Evolutionary conservation across 1,140 invertebrate genomes (phyloP), one percentile per base, ranked within the genome.

Genomic region (Ceratoteleas bidentatus): DNA sequence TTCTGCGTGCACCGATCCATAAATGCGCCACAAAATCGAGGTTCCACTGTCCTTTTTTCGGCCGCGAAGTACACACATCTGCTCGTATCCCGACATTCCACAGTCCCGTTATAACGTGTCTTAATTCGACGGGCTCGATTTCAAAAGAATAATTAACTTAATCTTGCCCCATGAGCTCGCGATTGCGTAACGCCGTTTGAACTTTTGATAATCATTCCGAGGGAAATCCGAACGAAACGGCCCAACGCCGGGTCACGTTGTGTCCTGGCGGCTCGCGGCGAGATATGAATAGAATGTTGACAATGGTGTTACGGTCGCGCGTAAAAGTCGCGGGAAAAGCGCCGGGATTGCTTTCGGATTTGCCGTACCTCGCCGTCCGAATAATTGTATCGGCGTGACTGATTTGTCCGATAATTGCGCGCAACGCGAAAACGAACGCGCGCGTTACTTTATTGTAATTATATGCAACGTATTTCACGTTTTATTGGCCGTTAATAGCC

Each of bases 221-320:
- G 60, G 52, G 52, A 65, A 40, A 40, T 40, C 8, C 10, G 49
- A 53, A 53, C 49, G 32, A 33, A 66, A 54, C 45, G 43, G 43
- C 45, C 50, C 34, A 38, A 24, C 36, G 36, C 33, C 45, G 10
- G 40, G 47, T 13, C n/a, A 47, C 32, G 54, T 52, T 52, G 43
- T 70, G 60, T 69, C 54, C 53, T 50, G 65, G 43, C 58, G 50
- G 45, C 50, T 70, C 60, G 3, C 50, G 16, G 14, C 38, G 45
- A 72, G 68, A 53, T 72, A 61, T 45, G 68, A 72, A 72, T 72
- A 72, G 68, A 72, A 72, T 61, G 68, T 72, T 45, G 57, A 72
- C 68, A 72, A 72, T 61, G 66, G 24, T 40, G 40, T 72, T 53
- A 61, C 8, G 61, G 47, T 54, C 57, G 60, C 58, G 54, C 53